Base-by-base conservation (phyloP, 2,888 invertebrate species). In the Pemphredon lugubris region DNA sequence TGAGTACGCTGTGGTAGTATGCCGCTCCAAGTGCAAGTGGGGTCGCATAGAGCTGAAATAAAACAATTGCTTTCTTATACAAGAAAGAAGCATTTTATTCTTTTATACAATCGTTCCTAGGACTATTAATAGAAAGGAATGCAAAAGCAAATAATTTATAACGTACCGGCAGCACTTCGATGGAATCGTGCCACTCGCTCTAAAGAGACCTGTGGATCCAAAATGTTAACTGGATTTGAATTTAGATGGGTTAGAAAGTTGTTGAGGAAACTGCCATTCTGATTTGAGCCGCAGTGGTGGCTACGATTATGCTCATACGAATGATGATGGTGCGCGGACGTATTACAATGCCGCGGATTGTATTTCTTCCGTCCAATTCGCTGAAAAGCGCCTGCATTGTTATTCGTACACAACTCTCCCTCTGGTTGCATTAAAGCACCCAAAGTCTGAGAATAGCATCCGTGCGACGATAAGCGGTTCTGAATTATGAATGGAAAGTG, bases 21-120 rank as follows among this genome's bases (percentile, higher is more conserved):
- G 1, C 98, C 98, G 87, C 94, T 94, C 98, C 98, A 98, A 40
- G 95, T 95, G 88, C 94, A 95, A 4, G 93, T 94, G 6, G 96
- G 94, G 83, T 95, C 95, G 84, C 92, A 93, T 20, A 93, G 88
- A 50, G 93, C 93, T 89, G 51, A 11, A 55, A 64, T n/a, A 30
- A 59, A 23, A 20, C 20, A 65, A 60, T 67, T 18, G 30, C 26
- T 42, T 18, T 21, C n/a, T 57, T 23, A 3, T 3, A 7, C 3
- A 5, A 20, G 9, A 20, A 32, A 45, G 18, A 13, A 40, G n/a
- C 6, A 6, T 13, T 23, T 3, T 6, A 16, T 9, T 23, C 9
- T 11, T 11, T 16, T 9, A 18, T 34, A 1, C n/a, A n/a, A n/a
- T n/a, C n/a, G 1, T 18, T 20, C 20, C 2, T 20, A 13, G 13